Percentiles rank a stretch among this genome's conserved stretches.
Evolutionary conservation across 2,888 invertebrate genomes (phyloP).

Genomic region (Scaptodrosophila latifasciaeformis): DNA sequence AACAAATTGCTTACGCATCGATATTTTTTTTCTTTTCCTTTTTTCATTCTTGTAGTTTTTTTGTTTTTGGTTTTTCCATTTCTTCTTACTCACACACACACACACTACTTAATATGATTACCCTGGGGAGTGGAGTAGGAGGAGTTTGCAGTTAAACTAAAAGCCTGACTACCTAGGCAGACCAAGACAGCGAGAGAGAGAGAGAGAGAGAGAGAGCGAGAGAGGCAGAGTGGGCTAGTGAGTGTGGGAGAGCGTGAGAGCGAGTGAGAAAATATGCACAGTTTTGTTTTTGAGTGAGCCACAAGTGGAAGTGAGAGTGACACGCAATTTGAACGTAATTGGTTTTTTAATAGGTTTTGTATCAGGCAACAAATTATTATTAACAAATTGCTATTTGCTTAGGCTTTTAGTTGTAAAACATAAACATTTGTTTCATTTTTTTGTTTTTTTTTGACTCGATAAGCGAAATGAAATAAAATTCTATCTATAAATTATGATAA

Average conservation of each 20-base stretch:
- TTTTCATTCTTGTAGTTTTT: no score
- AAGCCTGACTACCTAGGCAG: slow-evolving; percentile 10
- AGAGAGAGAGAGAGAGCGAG: no score
- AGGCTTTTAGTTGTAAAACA: slow-evolving; percentile 53
- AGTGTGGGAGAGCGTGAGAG: neutral
- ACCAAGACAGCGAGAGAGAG: no score
- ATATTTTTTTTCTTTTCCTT: slow-evolving; percentile 21
- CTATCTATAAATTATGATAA: no score
- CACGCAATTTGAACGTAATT: slow-evolving; percentile 61
- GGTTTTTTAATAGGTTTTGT: slow-evolving; percentile 64
- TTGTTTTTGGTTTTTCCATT: no score
- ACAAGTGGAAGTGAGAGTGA: slow-evolving; percentile 9
- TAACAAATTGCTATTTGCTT: slow-evolving; percentile 50
- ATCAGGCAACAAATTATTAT: slow-evolving; percentile 56
- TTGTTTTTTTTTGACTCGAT: neutral
- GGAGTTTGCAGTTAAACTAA: no score
- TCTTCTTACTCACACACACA: no score
- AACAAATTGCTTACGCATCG: slow-evolving; percentile 48
- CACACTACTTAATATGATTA: no score
- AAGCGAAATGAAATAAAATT: neutral
- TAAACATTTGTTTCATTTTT: slow-evolving; percentile 38
- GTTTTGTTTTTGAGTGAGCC: no score
- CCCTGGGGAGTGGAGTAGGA: no score
- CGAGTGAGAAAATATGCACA: slow-evolving; percentile 1
- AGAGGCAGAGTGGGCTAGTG: slow-evolving; percentile 2